Evolutionary conservation across 2,113 vertebrate genomes (phyloP).

Genomic region (Nibea albiflora): DNA sequence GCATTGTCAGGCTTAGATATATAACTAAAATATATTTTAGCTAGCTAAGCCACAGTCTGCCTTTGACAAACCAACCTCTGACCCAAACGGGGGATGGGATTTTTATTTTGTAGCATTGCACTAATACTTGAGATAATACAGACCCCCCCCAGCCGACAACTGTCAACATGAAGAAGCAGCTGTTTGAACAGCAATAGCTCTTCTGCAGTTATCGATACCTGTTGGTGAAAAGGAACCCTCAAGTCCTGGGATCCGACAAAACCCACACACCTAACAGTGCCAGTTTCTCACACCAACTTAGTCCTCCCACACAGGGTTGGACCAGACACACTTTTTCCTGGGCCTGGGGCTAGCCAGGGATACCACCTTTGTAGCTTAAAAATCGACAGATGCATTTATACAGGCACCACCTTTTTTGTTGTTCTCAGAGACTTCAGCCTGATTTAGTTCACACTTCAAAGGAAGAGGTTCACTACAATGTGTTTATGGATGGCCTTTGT

Average conservation of each 20-base stretch:
- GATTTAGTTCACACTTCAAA: constrained; percentile 71
- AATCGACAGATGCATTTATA: constrained; percentile 68
- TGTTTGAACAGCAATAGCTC: not conserved
- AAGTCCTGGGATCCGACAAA: constrained; percentile 9
- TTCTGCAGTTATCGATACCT: constrained; percentile 8
- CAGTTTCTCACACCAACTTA: constrained; percentile 32
- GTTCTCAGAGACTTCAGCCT: constrained; percentile 55
- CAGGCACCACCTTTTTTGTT: constrained; percentile 58
- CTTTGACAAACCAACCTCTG: not conserved
- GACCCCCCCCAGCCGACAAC: not conserved
- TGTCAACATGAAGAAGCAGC: not conserved
- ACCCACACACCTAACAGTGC: constrained; percentile 18
- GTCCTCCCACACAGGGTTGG: constrained; percentile 46
- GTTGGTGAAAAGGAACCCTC: constrained; percentile 19
- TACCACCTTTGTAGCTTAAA: constrained; percentile 34
- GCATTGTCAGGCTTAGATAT: not conserved
- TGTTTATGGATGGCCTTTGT: constrained; percentile 60
- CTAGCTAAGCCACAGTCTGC: not conserved
- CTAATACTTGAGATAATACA: not conserved
- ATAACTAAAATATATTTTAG: not conserved
- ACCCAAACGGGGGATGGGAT: not conserved
- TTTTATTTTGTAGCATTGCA: too few relatives aligned
- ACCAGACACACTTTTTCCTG: constrained; percentile 17
- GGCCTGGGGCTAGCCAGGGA: constrained; percentile 34
- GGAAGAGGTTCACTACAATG: constrained; percentile 46